Evolutionary conservation across 1,140 invertebrate genomes (phyloP), one percentile per base, ranked within the genome.

Genomic region (Lamellibrachia luymesi): DNA sequence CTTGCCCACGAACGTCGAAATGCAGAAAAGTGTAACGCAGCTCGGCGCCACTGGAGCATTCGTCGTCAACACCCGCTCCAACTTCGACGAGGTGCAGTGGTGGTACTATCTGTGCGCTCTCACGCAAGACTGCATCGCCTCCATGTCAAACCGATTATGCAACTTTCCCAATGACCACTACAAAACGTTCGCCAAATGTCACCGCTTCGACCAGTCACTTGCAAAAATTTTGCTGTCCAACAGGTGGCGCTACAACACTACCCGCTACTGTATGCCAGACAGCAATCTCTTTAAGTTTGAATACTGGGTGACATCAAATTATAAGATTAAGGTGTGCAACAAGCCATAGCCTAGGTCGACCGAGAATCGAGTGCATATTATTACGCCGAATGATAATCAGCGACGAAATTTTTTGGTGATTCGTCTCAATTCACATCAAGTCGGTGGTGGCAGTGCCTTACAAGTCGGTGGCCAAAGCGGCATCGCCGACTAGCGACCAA

Each of bases 141-240:
- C 92, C 4, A 52, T 64, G 50, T 4, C n/a, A 13, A 64, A 92
- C 6, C 49, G 6, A 52, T 51, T 50, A 2, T 94, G 95, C 90
- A 51, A 80, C 17, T 91, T 91, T 4, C n/a, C 50, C 5, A 25
- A 92, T 22, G 93, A 92, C 13, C 93, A 90, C 25, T 93, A 94
- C 22, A 38, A 13, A 90, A n/a, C 52, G 10, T 94, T 94, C 93
- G 94, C 94, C 52, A 92, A 93, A 80, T 95, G 95, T 90, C 95
- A 95, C 93, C 92, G 94, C 1, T 95, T 94, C 89, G 95, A 95
- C 90, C 94, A 95, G 92, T 95, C 95, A 22, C 94, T 94, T 80
- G 92, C 95, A 7, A 95, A 95, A 90, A 93, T 95, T 27, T 93
- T 95, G 2, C 80, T 95, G 27, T 92, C 93, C 25, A 94, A 93